Evolutionary conservation across 1,140 invertebrate genomes (phyloP), one percentile per base, ranked within the genome.

Genomic region (Sycobia sp.): DNA sequence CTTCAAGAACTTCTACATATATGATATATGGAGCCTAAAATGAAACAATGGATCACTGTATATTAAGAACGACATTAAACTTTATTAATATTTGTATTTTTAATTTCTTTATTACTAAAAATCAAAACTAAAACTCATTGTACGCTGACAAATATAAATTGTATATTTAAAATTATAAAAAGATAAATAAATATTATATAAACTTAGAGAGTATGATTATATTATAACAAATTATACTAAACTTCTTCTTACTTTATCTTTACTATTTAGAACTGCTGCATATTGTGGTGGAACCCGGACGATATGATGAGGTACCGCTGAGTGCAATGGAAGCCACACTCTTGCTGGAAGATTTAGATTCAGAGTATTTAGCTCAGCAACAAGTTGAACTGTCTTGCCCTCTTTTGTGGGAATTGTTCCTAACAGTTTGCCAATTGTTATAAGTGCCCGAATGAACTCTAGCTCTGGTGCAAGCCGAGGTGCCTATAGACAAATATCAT

Each of bases 251-350:
- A 92, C 91, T 86, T 98, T 99, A 80, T 99, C 97, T 85, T 99
- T 99, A 50, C 96, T 98, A 80, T 99, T 99, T 51, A 99, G 88
- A 44, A 99, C 96, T 53, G 96, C 96, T 46, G 96, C 94, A 69
- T 92, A 93, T 70, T 95, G 93, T 62, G 96, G 95, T 29, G 96
- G 95, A 76, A 97, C 93, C 71, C 94, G 84, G 34, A 97, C 90
- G 67, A 97, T 90, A 75, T 97, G 91, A 84, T 94, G 92, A 38
- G 87, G 86, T 57, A 84, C 78, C 57, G 82, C 80, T 67, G 84
- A 85, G 71, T 90, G 86, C 36, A 98, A 85, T 14, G 97, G 97
- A 62, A 99, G 82, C 96, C 97, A 99, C 54, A 99, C 97, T 62
- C 96, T 84, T 1, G 97, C 96, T 3, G 97, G 97, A 63, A 99